Percentiles rank a stretch among this genome's conserved stretches.
These are phyloP conservation scores for Limnephilus auricula DNA, from an alignment of 2,888 invertebrate species.

Conservation along the genomic window DNA sequence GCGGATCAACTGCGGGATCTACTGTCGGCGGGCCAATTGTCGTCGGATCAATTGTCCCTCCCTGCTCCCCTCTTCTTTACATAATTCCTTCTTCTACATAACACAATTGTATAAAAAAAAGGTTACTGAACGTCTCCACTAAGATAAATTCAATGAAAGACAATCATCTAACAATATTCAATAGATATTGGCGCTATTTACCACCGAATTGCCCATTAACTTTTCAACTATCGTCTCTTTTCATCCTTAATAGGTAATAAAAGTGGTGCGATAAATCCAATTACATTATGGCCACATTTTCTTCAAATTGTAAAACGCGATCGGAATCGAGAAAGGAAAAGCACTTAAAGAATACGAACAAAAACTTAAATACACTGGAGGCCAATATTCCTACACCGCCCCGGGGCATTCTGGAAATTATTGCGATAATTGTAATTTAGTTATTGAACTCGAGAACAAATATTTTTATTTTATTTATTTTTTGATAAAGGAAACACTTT, in stretches of 20 bases:
- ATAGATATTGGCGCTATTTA: not conserved
- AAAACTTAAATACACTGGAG: not conserved
- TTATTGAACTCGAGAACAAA: not conserved
- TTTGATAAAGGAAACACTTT: no score
- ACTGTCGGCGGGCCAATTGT: no score
- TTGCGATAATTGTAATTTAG: not conserved
- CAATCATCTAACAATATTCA: not conserved
- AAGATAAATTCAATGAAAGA: not conserved
- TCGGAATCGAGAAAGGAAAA: not conserved
- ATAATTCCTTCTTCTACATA: no score
- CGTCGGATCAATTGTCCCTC: no score
- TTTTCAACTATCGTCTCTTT: not conserved
- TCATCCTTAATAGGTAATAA: not conserved
- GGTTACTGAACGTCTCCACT: not conserved
- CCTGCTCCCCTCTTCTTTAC: no score
- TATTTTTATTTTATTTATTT: no score
- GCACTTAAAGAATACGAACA: not conserved
- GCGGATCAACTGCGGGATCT: no score
- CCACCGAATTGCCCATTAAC: not conserved
- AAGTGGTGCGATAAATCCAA: not conserved
- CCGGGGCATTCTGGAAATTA: not conserved
- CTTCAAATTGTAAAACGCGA: conserved; percentile 2
- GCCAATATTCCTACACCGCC: not conserved
- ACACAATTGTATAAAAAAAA: not conserved
- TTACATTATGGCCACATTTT: not conserved